Conservation (phyloP, 2,888 invertebrate genomes). For the Epistrophella euchroma region DNA sequence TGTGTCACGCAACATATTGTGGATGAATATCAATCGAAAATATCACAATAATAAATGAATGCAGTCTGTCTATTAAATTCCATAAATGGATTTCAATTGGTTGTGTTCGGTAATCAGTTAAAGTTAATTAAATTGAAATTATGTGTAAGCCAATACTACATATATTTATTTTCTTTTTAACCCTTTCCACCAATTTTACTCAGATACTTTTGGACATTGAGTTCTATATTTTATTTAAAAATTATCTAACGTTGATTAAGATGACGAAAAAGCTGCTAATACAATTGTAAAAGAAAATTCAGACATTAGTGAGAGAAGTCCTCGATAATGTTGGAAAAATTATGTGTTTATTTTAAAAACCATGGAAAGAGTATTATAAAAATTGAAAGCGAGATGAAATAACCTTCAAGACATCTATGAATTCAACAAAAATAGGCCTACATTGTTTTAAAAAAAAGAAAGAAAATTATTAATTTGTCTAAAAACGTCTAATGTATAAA, state of each 20-base stretch:
- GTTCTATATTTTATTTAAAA: no score
- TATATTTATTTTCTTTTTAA: no score
- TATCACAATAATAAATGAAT: conserved; percentile 51
- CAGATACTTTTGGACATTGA: no score
- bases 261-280: no score
- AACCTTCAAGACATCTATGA: not conserved
- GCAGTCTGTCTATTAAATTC: conserved; percentile 49
- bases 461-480: conserved; percentile 9
- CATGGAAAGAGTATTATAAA: no score
- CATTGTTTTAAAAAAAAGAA: not conserved
- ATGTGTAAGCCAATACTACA: not conserved
- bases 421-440: not conserved
- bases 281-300: no score
- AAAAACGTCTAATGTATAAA: conserved; percentile 1
- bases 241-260: no score
- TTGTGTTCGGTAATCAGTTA: conserved; percentile 55
- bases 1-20: conserved; percentile 1
- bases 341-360: no score
- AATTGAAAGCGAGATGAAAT: no score
- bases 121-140: conserved; percentile 64
- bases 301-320: no score
- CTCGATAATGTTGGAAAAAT: no score
- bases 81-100: conserved; percentile 51
- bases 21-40: conserved; percentile 57
- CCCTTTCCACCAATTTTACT: no score